Evolutionary conservation across 1,140 invertebrate genomes (phyloP).

Genomic region (Eulimnadia texana): DNA sequence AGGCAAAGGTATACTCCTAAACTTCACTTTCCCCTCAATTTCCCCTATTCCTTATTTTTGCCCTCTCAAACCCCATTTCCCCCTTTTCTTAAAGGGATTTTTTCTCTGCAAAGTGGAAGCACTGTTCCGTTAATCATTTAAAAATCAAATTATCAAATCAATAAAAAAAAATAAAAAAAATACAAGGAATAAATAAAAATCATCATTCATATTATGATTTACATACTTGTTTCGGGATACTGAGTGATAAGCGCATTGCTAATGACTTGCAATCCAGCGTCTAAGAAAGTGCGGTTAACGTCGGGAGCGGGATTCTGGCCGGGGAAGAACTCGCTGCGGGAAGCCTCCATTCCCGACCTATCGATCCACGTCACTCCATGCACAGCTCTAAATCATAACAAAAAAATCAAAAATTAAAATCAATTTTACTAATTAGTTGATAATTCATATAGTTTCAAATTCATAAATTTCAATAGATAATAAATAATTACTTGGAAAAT

Average conservation of each 20-base stretch:
- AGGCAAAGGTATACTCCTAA: no score
- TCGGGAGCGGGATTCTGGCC: conserved; percentile 30
- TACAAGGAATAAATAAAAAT: background rate
- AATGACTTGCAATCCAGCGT: conserved; percentile 31
- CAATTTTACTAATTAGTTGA: conserved; percentile 4
- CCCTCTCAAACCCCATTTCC: no score
- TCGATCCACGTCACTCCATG: conserved; percentile 24
- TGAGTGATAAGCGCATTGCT: conserved; percentile 28
- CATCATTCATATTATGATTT: background rate
- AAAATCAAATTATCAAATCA: no score
- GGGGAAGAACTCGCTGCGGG: conserved; percentile 28
- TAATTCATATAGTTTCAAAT: no score
- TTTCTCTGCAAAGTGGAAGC: no score
- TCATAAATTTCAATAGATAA: no score
- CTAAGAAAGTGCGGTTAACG: conserved; percentile 29
- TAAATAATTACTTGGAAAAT: no score
- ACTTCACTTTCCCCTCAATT: no score
- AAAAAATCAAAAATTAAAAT: conserved; percentile 7
- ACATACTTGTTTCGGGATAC: conserved; percentile 20
- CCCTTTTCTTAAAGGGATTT: no score
- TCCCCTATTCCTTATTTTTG: no score
- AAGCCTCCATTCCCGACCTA: conserved; percentile 27
- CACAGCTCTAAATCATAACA: conserved; percentile 21
- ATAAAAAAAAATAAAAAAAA: no score
- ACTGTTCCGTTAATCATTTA: no score